These are phyloP conservation scores for Antitype chi DNA, from an alignment of 2,888 invertebrate genomes.

Conservation along the genomic window DNA sequence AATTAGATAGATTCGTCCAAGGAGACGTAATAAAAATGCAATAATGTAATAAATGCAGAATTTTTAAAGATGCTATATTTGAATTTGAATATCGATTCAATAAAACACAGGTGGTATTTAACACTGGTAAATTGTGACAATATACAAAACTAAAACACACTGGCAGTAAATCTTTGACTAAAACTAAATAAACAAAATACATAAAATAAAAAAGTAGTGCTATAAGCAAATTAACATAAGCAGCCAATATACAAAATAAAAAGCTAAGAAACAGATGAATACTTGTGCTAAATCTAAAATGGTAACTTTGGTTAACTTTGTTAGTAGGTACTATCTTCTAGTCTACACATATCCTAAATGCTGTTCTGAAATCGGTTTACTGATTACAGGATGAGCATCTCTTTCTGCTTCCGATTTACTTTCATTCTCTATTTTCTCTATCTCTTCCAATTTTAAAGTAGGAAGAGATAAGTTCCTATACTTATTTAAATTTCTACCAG, in stretches of 20 bases:
- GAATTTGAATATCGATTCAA: conserved; percentile 73
- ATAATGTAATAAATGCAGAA: not conserved
- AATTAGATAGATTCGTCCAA: not conserved
- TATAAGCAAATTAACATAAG: conserved; percentile 66
- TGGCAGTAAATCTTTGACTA: conserved; percentile 62
- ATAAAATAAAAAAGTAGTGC: conserved; percentile 61
- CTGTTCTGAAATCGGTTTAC: conserved; percentile 89
- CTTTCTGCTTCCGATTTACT: conserved; percentile 81
- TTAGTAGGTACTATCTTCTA: conserved; percentile 40
- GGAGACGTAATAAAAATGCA: not conserved
- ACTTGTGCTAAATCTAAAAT: conserved; percentile 73
- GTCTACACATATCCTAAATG: conserved; percentile 90
- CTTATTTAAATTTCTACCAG: conserved; percentile 81
- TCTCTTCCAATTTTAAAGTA: conserved; percentile 84
- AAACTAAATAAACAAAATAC: conserved; percentile 65
- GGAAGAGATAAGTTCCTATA: conserved; percentile 86
- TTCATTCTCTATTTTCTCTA: conserved; percentile 75
- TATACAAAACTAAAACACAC: conserved; percentile 74
- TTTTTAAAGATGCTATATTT: conserved; percentile 29
- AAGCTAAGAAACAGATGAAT: conserved; percentile 66
- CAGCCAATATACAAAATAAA: conserved; percentile 75
- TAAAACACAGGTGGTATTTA: conserved; percentile 78
- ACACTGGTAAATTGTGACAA: conserved; percentile 78
- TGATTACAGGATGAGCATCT: conserved; percentile 74
- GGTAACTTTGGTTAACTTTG: conserved; percentile 68